phyloP scores from a whole-genome alignment of 2,888 invertebrate genomes.

The Metalampra italica region DNA sequence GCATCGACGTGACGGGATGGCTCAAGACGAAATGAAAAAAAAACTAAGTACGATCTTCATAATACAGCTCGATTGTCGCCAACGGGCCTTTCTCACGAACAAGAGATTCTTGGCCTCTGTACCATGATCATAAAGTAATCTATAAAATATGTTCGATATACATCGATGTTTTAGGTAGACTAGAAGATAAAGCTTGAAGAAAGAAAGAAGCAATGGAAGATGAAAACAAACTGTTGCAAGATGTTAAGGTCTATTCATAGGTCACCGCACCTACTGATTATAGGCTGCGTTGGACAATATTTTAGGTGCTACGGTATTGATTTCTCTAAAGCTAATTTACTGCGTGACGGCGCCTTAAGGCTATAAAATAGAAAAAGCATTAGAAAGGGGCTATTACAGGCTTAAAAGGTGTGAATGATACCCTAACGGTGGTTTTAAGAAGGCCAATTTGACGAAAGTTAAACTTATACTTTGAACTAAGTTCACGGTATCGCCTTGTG shows the following conservation, averaged over 20 bases:
- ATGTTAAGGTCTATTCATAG: constrained; percentile 15
- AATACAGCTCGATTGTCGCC: constrained; percentile 38
- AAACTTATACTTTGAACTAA: neutral
- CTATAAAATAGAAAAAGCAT: constrained; percentile 27
- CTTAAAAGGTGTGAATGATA: constrained; percentile 31
- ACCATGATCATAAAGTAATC: constrained; percentile 8
- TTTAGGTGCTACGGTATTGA: constrained; percentile 54
- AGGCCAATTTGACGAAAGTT: constrained; percentile 10
- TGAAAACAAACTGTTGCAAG: neutral
- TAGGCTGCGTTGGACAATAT: constrained; percentile 48
- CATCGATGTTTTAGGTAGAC: constrained; percentile 1
- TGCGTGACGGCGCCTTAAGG: constrained; percentile 35
- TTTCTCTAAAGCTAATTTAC: constrained; percentile 51
- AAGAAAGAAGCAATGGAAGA: constrained; percentile 12
- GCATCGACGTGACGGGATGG: constrained; percentile 29
- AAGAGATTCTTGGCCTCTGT: constrained; percentile 20
- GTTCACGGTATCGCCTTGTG: too few species aligned
- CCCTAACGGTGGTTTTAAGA: constrained; percentile 20
- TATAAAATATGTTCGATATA: neutral
- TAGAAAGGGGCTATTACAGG: constrained; percentile 41
- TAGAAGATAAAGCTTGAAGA: neutral
- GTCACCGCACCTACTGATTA: constrained; percentile 35
- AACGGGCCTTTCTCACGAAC: constrained; percentile 60
- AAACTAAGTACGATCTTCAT: constrained; percentile 9
- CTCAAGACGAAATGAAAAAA: constrained; percentile 13